Conservation (phyloP, 2,888 invertebrate genomes). For the Diaprepes abbreviatus region DNA sequence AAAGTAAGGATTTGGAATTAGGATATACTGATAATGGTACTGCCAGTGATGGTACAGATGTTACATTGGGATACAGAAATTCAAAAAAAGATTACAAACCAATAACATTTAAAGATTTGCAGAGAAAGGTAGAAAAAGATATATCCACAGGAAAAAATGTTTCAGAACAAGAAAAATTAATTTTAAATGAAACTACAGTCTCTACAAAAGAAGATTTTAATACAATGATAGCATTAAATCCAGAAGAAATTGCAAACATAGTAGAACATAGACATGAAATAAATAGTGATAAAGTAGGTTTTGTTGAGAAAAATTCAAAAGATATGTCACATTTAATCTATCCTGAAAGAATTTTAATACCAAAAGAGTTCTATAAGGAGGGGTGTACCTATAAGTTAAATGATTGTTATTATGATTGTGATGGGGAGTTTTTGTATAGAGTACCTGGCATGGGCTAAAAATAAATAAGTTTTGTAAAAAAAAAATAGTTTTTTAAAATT, state of each 20-base stretch:
- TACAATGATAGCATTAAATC: slow-evolving; percentile 26
- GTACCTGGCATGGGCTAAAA: slow-evolving; percentile 76
- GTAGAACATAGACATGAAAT: slow-evolving; percentile 50
- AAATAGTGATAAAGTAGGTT: slow-evolving; percentile 44
- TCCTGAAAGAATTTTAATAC: slow-evolving; percentile 78
- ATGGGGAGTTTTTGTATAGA: slow-evolving; percentile 84
- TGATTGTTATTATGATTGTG: slow-evolving; percentile 85
- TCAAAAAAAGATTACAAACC: slow-evolving; percentile 5
- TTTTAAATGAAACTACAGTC: slow-evolving; percentile 39
- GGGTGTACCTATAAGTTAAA: slow-evolving; percentile 81
- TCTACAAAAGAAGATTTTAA: slow-evolving; percentile 21
- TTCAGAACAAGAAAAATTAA: slow-evolving; percentile 55
- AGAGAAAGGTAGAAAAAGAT: slow-evolving; percentile 53
- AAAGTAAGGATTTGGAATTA: slow-evolving; percentile 8
- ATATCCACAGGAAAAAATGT: slow-evolving; percentile 36
- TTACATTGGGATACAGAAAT: neutral
- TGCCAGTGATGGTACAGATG: neutral
- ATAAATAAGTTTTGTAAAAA: too few relatives aligned
- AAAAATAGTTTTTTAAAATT: too few relatives aligned
- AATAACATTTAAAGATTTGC: slow-evolving; percentile 59
- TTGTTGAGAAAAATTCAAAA: slow-evolving; percentile 51
- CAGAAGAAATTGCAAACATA: slow-evolving; percentile 45
- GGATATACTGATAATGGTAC: slow-evolving; percentile 5
- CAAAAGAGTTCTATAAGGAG: slow-evolving; percentile 73
- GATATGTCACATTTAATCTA: slow-evolving; percentile 65